Base-by-base conservation (phyloP, 2,888 invertebrate genomes). In the Parascotia fuliginaria region DNA sequence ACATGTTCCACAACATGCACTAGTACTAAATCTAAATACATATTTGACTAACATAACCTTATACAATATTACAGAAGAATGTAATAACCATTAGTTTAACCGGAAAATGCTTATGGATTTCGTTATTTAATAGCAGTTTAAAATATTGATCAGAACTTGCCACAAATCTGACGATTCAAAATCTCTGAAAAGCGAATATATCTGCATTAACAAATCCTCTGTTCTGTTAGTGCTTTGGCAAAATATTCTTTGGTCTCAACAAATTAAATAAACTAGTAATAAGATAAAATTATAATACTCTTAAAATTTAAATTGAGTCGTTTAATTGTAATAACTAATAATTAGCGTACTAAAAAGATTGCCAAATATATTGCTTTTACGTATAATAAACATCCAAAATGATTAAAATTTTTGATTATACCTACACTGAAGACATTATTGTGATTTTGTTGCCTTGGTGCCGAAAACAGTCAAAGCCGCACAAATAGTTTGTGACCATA, bases 381-480 rank as follows among this genome's bases (percentile, higher is more conserved):
- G 5, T 36, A 19, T 5, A 3, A 19, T 22, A 11, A 45, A 42
- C 27, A 44, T 13, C 15, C 3, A 38, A 31, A 44, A 24, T 44
- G 14, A 42, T n/a, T 22, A 45, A 14, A 27, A 50, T 31, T 34
- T 19, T 24, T 29, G 50, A 53, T 40, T 49, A 39, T 33, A 51
- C 42, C 27, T 45, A 56, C 32, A 46, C 55, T 14, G 51, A 68
- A 68, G 57, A 64, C 52, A 28, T 54, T 40, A 32, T 41, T 44
- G 57, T 54, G 55, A 68, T 65, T 55, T 65, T 58, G 49, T 61
- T 44, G 41, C 39, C 14, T 37, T 47, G 32, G 46, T 53, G 47
- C 50, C 52, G 48, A 64, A 32, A 42, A 43, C 11, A 24, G 39
- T 46, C 29, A 9, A 29, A 15, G 31, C 47, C 52, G 42, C 39